Conservation (phyloP, 2,888 invertebrate species). For the Endotricha flammealis region DNA sequence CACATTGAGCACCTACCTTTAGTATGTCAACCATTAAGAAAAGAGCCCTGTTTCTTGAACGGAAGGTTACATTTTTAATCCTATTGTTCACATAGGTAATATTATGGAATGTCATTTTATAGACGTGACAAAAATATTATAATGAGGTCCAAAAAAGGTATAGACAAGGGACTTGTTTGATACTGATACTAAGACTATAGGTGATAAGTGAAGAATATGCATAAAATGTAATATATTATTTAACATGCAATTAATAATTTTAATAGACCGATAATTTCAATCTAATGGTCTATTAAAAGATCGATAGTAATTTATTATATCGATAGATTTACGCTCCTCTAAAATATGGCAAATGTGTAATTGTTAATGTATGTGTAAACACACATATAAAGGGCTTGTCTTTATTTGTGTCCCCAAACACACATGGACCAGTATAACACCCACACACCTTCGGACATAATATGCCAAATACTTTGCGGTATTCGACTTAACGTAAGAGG, state of each 20-base stretch:
- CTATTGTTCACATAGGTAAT: slow-evolving; percentile 4
- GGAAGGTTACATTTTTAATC: too few relatives aligned
- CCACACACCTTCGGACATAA: slow-evolving; percentile 53
- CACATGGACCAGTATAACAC: slow-evolving; percentile 52
- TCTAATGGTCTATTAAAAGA: not conserved
- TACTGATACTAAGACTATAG: too few relatives aligned
- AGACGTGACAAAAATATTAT: slow-evolving; percentile 11
- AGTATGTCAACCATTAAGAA: too few relatives aligned
- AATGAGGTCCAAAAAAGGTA: not conserved
- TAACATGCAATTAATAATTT: slow-evolving; percentile 1
- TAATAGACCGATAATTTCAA: slow-evolving; percentile 2
- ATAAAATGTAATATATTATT: slow-evolving; percentile 8
- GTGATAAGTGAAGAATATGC: slow-evolving; percentile 9
- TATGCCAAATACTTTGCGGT: slow-evolving; percentile 75
- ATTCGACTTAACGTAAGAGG: slow-evolving; percentile 72
- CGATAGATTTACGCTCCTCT: slow-evolving; percentile 1
- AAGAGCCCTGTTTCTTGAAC: too few relatives aligned
- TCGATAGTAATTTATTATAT: slow-evolving; percentile 3
- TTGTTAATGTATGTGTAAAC: slow-evolving; percentile 10
- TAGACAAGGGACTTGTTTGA: not conserved
- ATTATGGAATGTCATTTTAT: slow-evolving; percentile 7
- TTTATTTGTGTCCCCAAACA: slow-evolving; percentile 29
- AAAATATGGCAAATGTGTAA: slow-evolving; percentile 10
- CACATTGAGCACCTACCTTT: too few relatives aligned
- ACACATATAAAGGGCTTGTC: slow-evolving; percentile 22